Conservation (phyloP, 2,797 vertebrate genomes). For the Zenarchopterus dispar region DNA sequence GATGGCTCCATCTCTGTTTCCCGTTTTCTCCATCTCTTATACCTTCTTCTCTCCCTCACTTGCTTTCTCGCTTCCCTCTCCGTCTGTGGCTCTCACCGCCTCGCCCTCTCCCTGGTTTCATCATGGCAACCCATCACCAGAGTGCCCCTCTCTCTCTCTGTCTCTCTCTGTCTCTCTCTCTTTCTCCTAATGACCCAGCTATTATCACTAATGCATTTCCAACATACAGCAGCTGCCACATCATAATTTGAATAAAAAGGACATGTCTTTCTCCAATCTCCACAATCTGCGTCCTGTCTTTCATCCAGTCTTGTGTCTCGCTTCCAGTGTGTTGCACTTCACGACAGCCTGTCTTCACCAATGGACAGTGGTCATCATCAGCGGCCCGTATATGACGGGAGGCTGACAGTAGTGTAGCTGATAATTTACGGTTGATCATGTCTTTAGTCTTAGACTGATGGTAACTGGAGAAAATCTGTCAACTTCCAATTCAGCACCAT, state of each 20-base stretch:
- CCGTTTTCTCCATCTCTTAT: slow-evolving; percentile 76
- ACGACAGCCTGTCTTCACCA: slow-evolving; percentile 35
- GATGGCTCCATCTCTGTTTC: slow-evolving; percentile 82
- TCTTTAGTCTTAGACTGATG: slow-evolving; percentile 17
- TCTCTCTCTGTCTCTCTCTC: no score
- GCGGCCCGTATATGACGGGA: background rate
- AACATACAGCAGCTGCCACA: slow-evolving; percentile 90
- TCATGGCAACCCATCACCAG: slow-evolving; percentile 89
- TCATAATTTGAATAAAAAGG: slow-evolving; percentile 85
- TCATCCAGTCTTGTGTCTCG: slow-evolving; percentile 44
- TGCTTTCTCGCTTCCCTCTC: slow-evolving; percentile 71
- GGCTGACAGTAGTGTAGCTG: slow-evolving; percentile 16
- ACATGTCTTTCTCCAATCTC: slow-evolving; percentile 73
- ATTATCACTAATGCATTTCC: slow-evolving; percentile 93
- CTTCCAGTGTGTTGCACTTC: slow-evolving; percentile 36
- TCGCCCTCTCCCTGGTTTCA: slow-evolving; percentile 58
- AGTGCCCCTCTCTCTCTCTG: slow-evolving; percentile 76
- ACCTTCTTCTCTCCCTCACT: slow-evolving; percentile 75
- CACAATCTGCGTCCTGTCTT: slow-evolving; percentile 66
- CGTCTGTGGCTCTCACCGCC: slow-evolving; percentile 5
- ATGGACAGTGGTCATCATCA: slow-evolving; percentile 34
- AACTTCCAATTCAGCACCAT: slow-evolving; percentile 2
- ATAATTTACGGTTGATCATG: slow-evolving; percentile 22
- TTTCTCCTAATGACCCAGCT: slow-evolving; percentile 88
- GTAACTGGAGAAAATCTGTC: background rate